Percentiles rank a stretch among this genome's conserved stretches.
Evolutionary conservation across 2,888 invertebrate genomes (phyloP).

Genomic region (Drosophila sordidula): DNA sequence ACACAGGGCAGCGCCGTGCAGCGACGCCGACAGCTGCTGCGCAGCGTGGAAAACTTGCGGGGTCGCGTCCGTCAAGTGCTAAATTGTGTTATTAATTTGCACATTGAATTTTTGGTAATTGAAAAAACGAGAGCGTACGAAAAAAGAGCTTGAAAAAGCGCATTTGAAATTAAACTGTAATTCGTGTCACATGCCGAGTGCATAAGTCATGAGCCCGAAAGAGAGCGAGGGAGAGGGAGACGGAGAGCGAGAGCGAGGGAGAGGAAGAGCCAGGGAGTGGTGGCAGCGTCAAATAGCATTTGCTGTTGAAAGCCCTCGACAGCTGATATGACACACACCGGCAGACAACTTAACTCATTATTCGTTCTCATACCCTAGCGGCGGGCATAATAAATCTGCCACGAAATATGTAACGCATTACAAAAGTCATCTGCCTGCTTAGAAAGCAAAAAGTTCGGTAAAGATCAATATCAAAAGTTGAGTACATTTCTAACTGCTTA

Average conservation of each 20-base stretch:
- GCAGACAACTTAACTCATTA: constrained; percentile 41
- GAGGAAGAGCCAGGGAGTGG: background rate
- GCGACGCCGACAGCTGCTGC: constrained; percentile 75
- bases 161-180: constrained; percentile 43
- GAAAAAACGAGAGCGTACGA: constrained; percentile 21
- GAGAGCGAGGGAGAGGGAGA: background rate
- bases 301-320: constrained; percentile 44
- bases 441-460: too few species aligned
- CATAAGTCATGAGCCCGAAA: constrained; percentile 45
- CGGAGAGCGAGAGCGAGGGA: background rate
- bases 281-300: constrained; percentile 12
- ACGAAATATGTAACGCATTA: background rate
- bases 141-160: constrained; percentile 8
- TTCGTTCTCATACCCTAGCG: constrained; percentile 4
- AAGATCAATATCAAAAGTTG: too few species aligned
- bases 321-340: constrained; percentile 48
- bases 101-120: constrained; percentile 85
- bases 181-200: constrained; percentile 53
- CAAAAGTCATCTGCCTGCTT: too few species aligned
- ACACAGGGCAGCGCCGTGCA: constrained; percentile 48
- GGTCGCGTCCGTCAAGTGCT: constrained; percentile 84
- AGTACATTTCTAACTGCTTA: too few species aligned
- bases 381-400: background rate
- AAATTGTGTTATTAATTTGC: constrained; percentile 85
- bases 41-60: constrained; percentile 83